Evolutionary conservation across 2,797 vertebrate genomes (phyloP).

Genomic region (Melanotaenia parkinsoni): DNA sequence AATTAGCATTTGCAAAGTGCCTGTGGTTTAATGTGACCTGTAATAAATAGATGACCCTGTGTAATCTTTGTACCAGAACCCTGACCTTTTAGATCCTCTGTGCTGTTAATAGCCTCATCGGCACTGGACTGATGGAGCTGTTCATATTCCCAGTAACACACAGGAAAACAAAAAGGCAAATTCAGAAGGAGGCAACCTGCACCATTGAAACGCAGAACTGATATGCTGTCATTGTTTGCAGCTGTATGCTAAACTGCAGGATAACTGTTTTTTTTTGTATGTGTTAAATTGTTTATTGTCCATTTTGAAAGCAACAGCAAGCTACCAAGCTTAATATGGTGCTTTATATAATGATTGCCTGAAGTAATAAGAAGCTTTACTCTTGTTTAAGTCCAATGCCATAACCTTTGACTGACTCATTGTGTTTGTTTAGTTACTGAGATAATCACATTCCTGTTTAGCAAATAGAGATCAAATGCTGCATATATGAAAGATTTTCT

Average conservation of each 20-base stretch:
- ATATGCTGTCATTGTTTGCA: conserved; percentile 29
- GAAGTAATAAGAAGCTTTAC: conserved; percentile 19
- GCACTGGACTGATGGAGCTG: conserved; percentile 43
- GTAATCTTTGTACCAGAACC: conserved; percentile 9
- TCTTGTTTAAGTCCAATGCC: conserved; percentile 28
- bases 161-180: conserved; percentile 8
- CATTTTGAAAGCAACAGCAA: conserved; percentile 29
- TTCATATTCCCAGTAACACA: conserved; percentile 23
- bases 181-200: conserved; percentile 21
- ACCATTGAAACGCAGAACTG: conserved; percentile 41
- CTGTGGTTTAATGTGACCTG: conserved; percentile 27
- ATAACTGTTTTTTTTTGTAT: conserved; percentile 43
- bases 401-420: conserved; percentile 37
- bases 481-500: conserved; percentile 15
- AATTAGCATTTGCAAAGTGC: conserved; percentile 35
- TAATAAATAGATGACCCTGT: conserved; percentile 50
- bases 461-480: conserved; percentile 12
- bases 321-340: conserved; percentile 26
- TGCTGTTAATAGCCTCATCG: conserved; percentile 50
- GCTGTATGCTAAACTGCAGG: conserved; percentile 44
- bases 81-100: conserved; percentile 48
- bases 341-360: conserved; percentile 41
- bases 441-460: conserved; percentile 36
- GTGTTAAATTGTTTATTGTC: conserved; percentile 36
- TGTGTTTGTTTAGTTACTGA: conserved; percentile 19